Evolutionary conservation across 2,888 invertebrate species (phyloP).

Genomic region (Ornithoptera alexandrae): DNA sequence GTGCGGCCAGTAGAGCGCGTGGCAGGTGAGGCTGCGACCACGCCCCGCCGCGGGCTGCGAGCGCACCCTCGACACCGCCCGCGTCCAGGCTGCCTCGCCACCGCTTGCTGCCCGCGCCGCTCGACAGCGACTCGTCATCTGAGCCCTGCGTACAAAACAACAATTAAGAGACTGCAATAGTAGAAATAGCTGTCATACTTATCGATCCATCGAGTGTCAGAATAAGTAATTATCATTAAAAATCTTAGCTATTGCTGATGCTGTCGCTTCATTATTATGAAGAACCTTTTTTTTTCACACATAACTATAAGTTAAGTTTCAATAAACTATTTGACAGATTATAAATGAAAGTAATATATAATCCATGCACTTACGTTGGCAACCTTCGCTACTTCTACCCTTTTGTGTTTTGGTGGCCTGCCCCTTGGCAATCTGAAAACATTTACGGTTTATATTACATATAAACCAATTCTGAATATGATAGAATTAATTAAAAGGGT

Average conservation of each 20-base stretch:
- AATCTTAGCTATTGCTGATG: too few species aligned
- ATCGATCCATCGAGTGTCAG: too few species aligned
- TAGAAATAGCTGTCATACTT: too few species aligned
- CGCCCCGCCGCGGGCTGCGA: conserved; percentile 26
- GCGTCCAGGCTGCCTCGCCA: conserved; percentile 43
- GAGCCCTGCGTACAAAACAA: conserved; percentile 46
- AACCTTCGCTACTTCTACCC: conserved; percentile 61
- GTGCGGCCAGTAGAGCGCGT: conserved; percentile 40
- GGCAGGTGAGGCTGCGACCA: conserved; percentile 32
- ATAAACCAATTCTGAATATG: neutral
- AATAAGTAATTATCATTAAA: too few species aligned
- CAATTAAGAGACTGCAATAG: too few species aligned
- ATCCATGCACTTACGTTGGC: conserved; percentile 47
- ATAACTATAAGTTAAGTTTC: too few species aligned
- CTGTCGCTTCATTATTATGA: too few species aligned
- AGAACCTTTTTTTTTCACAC: too few species aligned
- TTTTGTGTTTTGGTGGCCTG: conserved; percentile 70
- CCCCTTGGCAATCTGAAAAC: conserved; percentile 50
- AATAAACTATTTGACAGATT: too few species aligned
- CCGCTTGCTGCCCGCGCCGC: conserved; percentile 51
- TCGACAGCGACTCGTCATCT: conserved; percentile 68
- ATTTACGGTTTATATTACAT: conserved; percentile 18
- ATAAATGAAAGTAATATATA: neutral
- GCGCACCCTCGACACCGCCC: conserved; percentile 30
- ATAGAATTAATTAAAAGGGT: too few species aligned